Percentiles rank a stretch among this genome's conserved stretches.
Evolutionary conservation across 2,797 vertebrate genomes (phyloP).

Genomic region (Eptatretus atami): DNA sequence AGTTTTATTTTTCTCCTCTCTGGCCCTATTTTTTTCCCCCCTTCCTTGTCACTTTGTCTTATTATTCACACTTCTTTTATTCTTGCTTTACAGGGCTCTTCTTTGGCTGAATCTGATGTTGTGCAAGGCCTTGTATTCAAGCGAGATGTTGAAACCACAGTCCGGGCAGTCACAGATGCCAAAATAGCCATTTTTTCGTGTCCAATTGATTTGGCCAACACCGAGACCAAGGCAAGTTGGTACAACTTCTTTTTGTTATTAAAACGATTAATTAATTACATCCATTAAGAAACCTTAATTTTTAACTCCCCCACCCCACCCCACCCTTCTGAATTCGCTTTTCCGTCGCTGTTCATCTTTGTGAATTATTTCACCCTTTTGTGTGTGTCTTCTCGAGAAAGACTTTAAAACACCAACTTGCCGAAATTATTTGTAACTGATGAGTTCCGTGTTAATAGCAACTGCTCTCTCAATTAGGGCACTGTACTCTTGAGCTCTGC

Average conservation of each 20-base stretch:
- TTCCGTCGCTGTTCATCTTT: too few species aligned
- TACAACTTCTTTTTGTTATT: neutral
- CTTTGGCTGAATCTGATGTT: slow-evolving; percentile 45
- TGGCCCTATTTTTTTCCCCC: slow-evolving; percentile 6
- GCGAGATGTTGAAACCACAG: slow-evolving; percentile 67
- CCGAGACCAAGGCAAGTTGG: slow-evolving; percentile 61
- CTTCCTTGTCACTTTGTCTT: too few species aligned
- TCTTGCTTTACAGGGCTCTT: slow-evolving; percentile 30
- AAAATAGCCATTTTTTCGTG: slow-evolving; percentile 82
- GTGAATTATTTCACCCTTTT: too few species aligned
- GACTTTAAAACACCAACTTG: too few species aligned
- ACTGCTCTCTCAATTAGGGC: slow-evolving; percentile 18
- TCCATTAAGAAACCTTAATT: too few species aligned
- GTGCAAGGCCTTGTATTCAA: slow-evolving; percentile 96
- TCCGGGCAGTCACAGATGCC: slow-evolving; percentile 69
- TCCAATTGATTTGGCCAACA: slow-evolving; percentile 72
- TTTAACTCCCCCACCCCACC: too few species aligned
- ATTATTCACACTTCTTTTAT: too few species aligned
- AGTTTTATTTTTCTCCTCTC: slow-evolving; percentile 7
- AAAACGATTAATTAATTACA: too few species aligned
- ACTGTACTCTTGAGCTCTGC: slow-evolving; percentile 80
- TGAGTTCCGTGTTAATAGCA: neutral
- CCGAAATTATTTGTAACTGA: too few species aligned
- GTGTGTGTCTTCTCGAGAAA: too few species aligned
- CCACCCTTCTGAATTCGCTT: too few species aligned